These are phyloP conservation scores for Lasioglossum figueresi DNA, from an alignment of 2,888 invertebrate species.

Conservation along the genomic window DNA sequence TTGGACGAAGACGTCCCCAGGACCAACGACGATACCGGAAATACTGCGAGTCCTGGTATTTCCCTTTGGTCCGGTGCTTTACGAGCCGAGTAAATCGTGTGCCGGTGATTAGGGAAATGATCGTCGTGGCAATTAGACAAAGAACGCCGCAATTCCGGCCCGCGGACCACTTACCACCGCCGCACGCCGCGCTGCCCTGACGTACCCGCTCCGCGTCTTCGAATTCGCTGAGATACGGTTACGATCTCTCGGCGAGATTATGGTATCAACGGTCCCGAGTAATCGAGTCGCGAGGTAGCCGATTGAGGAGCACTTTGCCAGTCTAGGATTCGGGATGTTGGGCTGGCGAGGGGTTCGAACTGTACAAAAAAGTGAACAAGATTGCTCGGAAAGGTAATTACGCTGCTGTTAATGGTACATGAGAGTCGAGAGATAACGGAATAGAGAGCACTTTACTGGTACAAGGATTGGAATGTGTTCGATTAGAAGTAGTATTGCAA, in stretches of 20 bases:
- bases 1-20: neutral
- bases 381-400: neutral
- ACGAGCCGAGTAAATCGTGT: slow-evolving; percentile 20
- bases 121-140: slow-evolving; percentile 32
- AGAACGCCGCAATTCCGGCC: slow-evolving; percentile 7
- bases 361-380: neutral
- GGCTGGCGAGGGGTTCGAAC: neutral
- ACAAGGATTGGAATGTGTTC: neutral
- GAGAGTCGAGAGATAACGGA: neutral
- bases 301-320: neutral
- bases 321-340: neutral
- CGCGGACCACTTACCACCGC: neutral
- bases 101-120: slow-evolving; percentile 22
- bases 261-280: slow-evolving; percentile 13
- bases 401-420: neutral
- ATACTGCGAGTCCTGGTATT: neutral
- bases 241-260: neutral
- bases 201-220: neutral
- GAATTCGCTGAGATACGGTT: neutral
- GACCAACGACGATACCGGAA: neutral
- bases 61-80: neutral
- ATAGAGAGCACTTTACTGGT: neutral
- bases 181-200: neutral
- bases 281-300: slow-evolving; percentile 18
- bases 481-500: neutral